These are phyloP conservation scores for Eriosoma lanigerum DNA, from an alignment of 1,140 invertebrate genomes.

Conservation along the genomic window DNA sequence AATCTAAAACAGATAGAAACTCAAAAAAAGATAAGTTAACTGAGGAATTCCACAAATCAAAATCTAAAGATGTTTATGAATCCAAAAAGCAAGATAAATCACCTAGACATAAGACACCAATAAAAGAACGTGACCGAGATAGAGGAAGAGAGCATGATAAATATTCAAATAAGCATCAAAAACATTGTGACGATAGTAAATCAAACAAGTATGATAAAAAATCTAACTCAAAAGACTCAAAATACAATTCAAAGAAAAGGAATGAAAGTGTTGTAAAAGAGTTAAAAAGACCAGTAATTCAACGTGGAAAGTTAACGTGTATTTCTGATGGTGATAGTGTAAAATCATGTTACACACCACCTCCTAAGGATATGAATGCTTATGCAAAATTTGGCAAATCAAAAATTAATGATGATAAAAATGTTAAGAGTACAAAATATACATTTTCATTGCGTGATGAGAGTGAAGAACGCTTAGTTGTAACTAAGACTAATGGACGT, in stretches of 20 bases:
- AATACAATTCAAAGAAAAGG: constrained; percentile 29
- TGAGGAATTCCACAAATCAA: constrained; percentile 13
- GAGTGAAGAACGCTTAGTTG: constrained; percentile 24
- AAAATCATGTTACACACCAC: constrained; percentile 34
- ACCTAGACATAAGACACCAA: constrained; percentile 10
- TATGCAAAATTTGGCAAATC: constrained; percentile 9
- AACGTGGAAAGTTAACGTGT: constrained; percentile 20
- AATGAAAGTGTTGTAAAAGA: constrained; percentile 21
- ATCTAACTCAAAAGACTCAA: background rate
- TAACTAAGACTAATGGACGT: constrained; percentile 6
- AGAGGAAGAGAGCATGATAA: constrained; percentile 42
- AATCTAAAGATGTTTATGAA: background rate
- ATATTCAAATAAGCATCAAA: constrained; percentile 22
- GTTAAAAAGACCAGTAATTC: background rate
- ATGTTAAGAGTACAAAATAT: constrained; percentile 39
- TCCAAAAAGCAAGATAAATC: constrained; percentile 20
- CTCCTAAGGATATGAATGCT: constrained; percentile 27
- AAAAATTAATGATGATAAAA: constrained; percentile 31
- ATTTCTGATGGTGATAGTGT: constrained; percentile 12
- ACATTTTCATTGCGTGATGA: constrained; percentile 30
- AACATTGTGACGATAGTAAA: constrained; percentile 27
- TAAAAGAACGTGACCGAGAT: constrained; percentile 34
- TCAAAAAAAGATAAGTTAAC: constrained; percentile 6
- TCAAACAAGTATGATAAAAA: constrained; percentile 42
- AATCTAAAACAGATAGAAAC: constrained; percentile 15